Conservation (phyloP, 1,140 invertebrate species). For the Hestina assimilis region DNA sequence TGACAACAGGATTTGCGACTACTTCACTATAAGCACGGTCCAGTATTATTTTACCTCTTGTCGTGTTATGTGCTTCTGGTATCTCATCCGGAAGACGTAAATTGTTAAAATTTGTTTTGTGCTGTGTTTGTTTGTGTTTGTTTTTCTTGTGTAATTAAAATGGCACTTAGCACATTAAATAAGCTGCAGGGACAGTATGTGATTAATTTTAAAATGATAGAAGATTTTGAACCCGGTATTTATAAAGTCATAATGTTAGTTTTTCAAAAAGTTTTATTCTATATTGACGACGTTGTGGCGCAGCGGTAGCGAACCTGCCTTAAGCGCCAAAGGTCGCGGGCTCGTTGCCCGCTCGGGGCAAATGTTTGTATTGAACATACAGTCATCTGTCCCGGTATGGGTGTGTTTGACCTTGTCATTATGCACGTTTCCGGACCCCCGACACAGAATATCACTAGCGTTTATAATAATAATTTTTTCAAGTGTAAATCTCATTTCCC, state of each 20-base stretch:
- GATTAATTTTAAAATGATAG: not conserved
- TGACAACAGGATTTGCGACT: not conserved
- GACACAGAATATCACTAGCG: too few species aligned
- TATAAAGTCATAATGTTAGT: not conserved
- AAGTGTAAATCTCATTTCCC: conserved; percentile 9
- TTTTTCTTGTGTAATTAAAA: too few species aligned
- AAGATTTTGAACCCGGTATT: not conserved
- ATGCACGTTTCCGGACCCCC: too few species aligned
- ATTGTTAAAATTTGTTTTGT: not conserved
- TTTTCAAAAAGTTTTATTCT: not conserved
- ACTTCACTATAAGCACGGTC: not conserved
- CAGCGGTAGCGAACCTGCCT: too few species aligned
- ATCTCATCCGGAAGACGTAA: not conserved
- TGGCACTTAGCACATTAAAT: not conserved
- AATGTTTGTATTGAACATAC: too few species aligned
- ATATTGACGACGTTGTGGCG: too few species aligned
- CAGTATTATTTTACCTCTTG: not conserved
- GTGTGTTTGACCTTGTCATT: too few species aligned
- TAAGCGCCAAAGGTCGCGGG: too few species aligned
- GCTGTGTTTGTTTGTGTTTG: too few species aligned
- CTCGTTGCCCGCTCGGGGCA: too few species aligned
- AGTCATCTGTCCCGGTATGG: too few species aligned
- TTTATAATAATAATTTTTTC: too few species aligned
- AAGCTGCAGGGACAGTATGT: not conserved
- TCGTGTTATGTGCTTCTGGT: not conserved